Percentiles rank a stretch among this genome's conserved stretches.
Evolutionary conservation across 2,888 invertebrate genomes (phyloP).

Genomic region (Atrina japonica): DNA sequence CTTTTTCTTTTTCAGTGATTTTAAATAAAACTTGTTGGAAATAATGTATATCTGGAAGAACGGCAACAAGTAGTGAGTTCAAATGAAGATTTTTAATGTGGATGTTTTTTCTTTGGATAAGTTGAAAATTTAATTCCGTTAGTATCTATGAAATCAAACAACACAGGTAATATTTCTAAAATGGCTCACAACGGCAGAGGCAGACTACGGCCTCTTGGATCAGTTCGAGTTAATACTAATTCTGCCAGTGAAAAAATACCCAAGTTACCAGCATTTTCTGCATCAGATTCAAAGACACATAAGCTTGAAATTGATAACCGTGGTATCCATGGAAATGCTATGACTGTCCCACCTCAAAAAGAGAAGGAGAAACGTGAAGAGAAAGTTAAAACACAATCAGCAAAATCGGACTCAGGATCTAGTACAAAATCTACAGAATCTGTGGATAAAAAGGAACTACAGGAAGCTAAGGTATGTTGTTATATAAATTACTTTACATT

Average conservation of each 20-base stretch:
- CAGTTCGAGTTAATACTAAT: constrained; percentile 14
- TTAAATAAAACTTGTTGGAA: too few relatives aligned
- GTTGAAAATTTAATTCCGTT: too few relatives aligned
- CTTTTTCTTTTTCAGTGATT: too few relatives aligned
- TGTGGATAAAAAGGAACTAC: constrained; percentile 65
- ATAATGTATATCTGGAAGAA: too few relatives aligned
- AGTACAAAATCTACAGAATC: constrained; percentile 60
- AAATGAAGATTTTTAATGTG: too few relatives aligned
- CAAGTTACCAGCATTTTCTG: constrained; percentile 16
- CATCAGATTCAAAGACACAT: constrained; percentile 2
- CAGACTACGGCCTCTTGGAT: constrained; percentile 31
- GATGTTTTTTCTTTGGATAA: too few relatives aligned
- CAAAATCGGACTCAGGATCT: constrained; percentile 58
- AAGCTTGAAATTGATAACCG: constrained; percentile 30
- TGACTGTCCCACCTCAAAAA: constrained; percentile 62
- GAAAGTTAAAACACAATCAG: constrained; percentile 52
- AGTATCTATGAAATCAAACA: too few relatives aligned
- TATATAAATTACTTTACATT: too few relatives aligned
- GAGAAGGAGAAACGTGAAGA: constrained; percentile 48
- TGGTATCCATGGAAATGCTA: constrained; percentile 61
- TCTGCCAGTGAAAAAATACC: constrained; percentile 24
- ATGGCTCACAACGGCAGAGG: constrained; percentile 24
- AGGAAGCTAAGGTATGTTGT: constrained; percentile 60
- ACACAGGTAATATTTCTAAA: background rate
- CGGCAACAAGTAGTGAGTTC: too few relatives aligned